Percentiles rank a stretch among this genome's conserved stretches.
Evolutionary conservation across 2,888 invertebrate genomes (phyloP).

Genomic region (Tetropium fuscum): DNA sequence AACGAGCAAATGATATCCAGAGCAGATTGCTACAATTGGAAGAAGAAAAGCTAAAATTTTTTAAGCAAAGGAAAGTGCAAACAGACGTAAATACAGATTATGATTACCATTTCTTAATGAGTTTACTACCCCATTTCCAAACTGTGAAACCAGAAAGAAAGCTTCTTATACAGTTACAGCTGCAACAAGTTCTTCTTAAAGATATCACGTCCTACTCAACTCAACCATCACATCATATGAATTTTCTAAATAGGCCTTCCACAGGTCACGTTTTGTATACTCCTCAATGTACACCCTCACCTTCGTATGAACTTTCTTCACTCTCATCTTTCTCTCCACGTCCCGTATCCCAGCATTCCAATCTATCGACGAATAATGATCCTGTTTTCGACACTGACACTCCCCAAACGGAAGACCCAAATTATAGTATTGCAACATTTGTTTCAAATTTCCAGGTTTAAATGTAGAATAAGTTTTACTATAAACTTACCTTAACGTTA

Average conservation of each 20-base stretch:
- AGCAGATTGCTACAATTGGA: conserved; percentile 6
- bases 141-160: conserved; percentile 27
- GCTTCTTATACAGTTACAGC: conserved; percentile 15
- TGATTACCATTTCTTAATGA: conserved; percentile 25
- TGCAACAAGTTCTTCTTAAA: conserved; percentile 20
- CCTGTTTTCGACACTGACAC: neutral
- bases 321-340: conserved; percentile 17
- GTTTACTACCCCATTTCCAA: conserved; percentile 29
- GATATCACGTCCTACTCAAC: conserved; percentile 18
- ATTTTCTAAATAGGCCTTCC: conserved; percentile 12
- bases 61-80: conserved; percentile 16
- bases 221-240: conserved; percentile 16
- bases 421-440: conserved; percentile 17
- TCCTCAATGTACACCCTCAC: conserved; percentile 18
- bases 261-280: conserved; percentile 8
- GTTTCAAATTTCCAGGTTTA: conserved; percentile 10
- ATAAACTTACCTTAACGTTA: conserved; percentile 28
- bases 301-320: conserved; percentile 23
- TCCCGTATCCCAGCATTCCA: conserved; percentile 13
- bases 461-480: conserved; percentile 8
- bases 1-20: conserved; percentile 11
- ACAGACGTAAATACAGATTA: conserved; percentile 23
- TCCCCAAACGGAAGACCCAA: neutral
- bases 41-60: conserved; percentile 26
- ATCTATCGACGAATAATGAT: conserved; percentile 7